Evolutionary conservation across 2,888 invertebrate species (phyloP).

Genomic region (Terebella lapidaria): DNA sequence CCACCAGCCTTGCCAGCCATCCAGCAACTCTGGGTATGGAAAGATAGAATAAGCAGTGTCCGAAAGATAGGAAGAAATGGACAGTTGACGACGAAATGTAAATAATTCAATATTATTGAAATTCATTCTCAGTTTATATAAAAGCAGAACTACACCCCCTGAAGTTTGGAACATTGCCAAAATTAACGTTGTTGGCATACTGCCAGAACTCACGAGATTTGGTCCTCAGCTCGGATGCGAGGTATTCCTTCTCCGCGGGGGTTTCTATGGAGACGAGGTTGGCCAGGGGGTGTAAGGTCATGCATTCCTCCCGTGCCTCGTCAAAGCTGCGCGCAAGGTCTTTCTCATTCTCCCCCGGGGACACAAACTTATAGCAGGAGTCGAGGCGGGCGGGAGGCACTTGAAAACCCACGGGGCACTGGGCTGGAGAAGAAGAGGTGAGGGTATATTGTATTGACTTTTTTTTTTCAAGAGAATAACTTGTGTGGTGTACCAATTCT

Average conservation of each 20-base stretch:
- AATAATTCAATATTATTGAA: too few species aligned
- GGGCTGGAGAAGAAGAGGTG: not conserved
- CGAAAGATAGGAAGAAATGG: not conserved
- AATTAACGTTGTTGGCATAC: too few species aligned
- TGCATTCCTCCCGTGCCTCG: slow-evolving; percentile 10
- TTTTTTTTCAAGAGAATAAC: too few species aligned
- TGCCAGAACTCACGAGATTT: not conserved
- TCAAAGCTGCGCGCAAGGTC: not conserved
- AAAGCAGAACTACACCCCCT: too few species aligned
- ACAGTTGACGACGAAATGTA: not conserved
- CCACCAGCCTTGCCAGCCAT: slow-evolving; percentile 30
- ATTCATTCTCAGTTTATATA: too few species aligned
- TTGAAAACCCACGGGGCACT: not conserved
- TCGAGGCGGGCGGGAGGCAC: not conserved
- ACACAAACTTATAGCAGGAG: slow-evolving; percentile 1
- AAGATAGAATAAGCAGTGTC: not conserved
- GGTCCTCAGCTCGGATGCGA: slow-evolving; percentile 4
- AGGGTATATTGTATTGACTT: too few species aligned
- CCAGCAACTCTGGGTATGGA: slow-evolving; percentile 22
- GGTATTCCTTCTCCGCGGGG: slow-evolving; percentile 12
- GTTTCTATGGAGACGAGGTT: slow-evolving; percentile 21
- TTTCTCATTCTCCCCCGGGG: not conserved
- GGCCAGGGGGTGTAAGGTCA: slow-evolving; percentile 13
- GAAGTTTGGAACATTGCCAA: too few species aligned
- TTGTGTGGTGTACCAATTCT: too few species aligned